These are phyloP conservation scores for Speoplatyrhinus poulsoni DNA, from an alignment of 2,113 vertebrate species.

Conservation along the genomic window DNA sequence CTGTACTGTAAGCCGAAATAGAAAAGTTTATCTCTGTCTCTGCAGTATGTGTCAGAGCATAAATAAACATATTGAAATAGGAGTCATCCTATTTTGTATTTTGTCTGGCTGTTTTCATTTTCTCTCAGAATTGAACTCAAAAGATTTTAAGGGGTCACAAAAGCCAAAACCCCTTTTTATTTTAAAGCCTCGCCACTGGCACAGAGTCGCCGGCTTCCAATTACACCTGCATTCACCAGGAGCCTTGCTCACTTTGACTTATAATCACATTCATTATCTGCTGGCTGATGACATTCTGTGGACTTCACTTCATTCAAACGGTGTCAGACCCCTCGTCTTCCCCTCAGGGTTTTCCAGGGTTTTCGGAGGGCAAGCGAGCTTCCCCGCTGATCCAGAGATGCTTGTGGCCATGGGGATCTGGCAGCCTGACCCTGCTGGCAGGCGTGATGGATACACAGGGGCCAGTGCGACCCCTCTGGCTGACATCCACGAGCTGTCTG, in stretches of 20 bases:
- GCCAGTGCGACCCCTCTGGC: conserved; percentile 55
- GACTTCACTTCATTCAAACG: conserved; percentile 24
- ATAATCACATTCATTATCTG: conserved; percentile 17
- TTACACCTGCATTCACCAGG: background rate
- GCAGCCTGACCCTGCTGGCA: conserved; percentile 66
- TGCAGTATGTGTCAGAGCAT: too few species aligned
- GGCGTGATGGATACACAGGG: conserved; percentile 67
- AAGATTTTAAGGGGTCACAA: background rate
- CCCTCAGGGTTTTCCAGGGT: conserved; percentile 32
- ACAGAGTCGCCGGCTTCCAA: background rate
- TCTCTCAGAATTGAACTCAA: background rate
- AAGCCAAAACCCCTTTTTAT: background rate
- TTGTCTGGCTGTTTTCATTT: too few species aligned
- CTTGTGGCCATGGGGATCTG: conserved; percentile 55
- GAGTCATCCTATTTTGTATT: too few species aligned
- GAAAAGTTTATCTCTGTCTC: too few species aligned
- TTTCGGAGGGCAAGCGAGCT: conserved; percentile 42
- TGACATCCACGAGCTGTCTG: conserved; percentile 53
- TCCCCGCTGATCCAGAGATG: conserved; percentile 56
- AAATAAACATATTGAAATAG: too few species aligned
- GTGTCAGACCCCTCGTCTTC: conserved; percentile 29
- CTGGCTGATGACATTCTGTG: conserved; percentile 20
- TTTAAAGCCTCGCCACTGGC: background rate
- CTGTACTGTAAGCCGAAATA: too few species aligned
- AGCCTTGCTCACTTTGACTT: conserved; percentile 4